phyloP scores from a whole-genome alignment of 2,113 vertebrate genomes.

The Raphicerus campestris region DNA sequence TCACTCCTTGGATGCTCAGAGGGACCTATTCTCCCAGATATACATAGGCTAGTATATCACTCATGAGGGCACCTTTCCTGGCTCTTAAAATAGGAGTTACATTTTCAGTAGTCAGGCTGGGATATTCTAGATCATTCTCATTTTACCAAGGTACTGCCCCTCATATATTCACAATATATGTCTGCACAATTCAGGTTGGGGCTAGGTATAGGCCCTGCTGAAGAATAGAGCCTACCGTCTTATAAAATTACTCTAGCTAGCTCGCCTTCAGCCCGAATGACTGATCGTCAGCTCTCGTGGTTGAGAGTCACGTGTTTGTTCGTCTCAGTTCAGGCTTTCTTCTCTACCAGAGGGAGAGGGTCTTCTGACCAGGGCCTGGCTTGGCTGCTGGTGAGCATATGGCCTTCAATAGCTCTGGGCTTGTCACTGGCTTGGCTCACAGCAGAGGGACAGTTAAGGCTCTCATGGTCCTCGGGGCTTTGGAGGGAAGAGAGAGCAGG shows the following conservation, averaged over 20 bases:
- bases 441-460: background rate
- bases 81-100: background rate
- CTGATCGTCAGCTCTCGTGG: background rate
- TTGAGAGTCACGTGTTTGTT: background rate
- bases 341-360: background rate
- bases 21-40: background rate
- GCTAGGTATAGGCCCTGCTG: rapidly evolving
- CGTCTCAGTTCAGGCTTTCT: background rate
- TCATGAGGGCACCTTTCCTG: background rate
- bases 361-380: background rate
- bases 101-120: background rate
- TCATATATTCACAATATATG: background rate
- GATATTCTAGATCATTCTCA: background rate
- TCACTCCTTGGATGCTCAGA: background rate
- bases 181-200: background rate
- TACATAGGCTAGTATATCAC: background rate
- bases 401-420: background rate
- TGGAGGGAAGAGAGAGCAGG: background rate
- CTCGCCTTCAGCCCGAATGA: background rate
- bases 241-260: background rate
- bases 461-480: background rate
- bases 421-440: background rate
- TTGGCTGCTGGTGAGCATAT: background rate
- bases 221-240: background rate
- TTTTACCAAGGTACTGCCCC: background rate